Percentiles rank a stretch among this genome's conserved stretches.
Conservation (phyloP, 1,140 invertebrate species). For the Bradysia coprophila region DNA sequence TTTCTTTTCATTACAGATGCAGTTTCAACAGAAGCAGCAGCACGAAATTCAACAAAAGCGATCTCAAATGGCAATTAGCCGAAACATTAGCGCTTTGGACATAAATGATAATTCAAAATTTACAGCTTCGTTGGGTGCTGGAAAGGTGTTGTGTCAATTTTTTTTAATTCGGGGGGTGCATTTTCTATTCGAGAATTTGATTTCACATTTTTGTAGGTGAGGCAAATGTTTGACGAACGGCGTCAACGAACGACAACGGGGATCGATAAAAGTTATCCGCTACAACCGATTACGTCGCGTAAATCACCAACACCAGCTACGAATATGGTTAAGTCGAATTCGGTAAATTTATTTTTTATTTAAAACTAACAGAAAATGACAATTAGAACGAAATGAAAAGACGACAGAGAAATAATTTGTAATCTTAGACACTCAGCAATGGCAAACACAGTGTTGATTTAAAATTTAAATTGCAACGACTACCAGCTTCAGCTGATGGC, state of each 20-base stretch:
- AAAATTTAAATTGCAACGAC: no score
- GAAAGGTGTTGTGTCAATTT: constrained; percentile 10
- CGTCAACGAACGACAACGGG: constrained; percentile 44
- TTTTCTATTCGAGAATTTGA: neutral
- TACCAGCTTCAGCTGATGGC: no score
- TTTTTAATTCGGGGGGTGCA: no score
- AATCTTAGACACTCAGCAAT: neutral
- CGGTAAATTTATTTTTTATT: no score
- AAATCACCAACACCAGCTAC: no score
- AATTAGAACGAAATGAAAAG: no score
- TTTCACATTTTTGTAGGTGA: constrained; percentile 25
- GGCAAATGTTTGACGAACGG: constrained; percentile 66
- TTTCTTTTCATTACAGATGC: neutral
- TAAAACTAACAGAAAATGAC: no score
- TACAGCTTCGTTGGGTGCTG: constrained; percentile 11
- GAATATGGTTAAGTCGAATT: no score
- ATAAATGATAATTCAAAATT: constrained; percentile 1
- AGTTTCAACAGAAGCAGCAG: constrained; percentile 17
- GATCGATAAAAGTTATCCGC: constrained; percentile 60
- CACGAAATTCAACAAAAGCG: constrained; percentile 15
- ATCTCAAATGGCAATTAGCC: constrained; percentile 8
- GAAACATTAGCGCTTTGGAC: neutral
- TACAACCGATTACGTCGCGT: constrained; percentile 39
- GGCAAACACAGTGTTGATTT: neutral
- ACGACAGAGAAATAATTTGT: neutral